Evolutionary conservation across 2,888 invertebrate species (phyloP), one percentile per base, ranked within the genome.

Genomic region (Caenorhabditis macrosperma): DNA sequence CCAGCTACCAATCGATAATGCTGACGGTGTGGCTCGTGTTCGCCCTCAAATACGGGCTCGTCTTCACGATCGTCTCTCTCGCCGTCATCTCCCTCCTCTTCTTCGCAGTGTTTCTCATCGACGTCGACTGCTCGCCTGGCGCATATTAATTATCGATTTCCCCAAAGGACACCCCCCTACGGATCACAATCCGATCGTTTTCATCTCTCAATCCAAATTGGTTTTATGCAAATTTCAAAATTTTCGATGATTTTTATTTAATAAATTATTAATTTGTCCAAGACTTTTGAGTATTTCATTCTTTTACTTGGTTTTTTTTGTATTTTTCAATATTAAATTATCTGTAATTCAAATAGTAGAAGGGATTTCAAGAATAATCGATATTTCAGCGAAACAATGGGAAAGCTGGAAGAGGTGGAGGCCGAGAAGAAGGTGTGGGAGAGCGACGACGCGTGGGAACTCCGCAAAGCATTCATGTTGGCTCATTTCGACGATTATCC

Each of bases 401-500:
- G 78, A 12, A 78, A 79, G 24, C 15, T 63, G 15, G 74, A 79
- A 64, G 79, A 85, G 2, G 63, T 84, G 5, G 82, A 83, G 33
- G 67, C 60, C 4, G 82, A 82, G 46, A 64, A 78, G 15, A 85
- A 85, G 28, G 48, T 71, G 2, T 85, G 81, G 71, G 82, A 85
- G 59, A 80, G 78, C 41, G 80, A 82, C 41, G 76, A 79, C 22
- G 77, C 78, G 0, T 85, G 84, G 84, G 75, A 72, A n/a, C 67
- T 81, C 1, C 60, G 84, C 22, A 81, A 74, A 55, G 75, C 81
- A 12, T 85, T 85, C 59, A 74, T 85, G 60, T n/a, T 68, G 57
- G 76, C 79, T 2, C 84, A 85, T 46, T 85, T 77, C 60, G 79
- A 82, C 48, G 82, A 81, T 46, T 80, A 76, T 71, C 63, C 79